Base-by-base conservation (phyloP, 2,888 invertebrate species). In the Sussaba pulchella region DNA sequence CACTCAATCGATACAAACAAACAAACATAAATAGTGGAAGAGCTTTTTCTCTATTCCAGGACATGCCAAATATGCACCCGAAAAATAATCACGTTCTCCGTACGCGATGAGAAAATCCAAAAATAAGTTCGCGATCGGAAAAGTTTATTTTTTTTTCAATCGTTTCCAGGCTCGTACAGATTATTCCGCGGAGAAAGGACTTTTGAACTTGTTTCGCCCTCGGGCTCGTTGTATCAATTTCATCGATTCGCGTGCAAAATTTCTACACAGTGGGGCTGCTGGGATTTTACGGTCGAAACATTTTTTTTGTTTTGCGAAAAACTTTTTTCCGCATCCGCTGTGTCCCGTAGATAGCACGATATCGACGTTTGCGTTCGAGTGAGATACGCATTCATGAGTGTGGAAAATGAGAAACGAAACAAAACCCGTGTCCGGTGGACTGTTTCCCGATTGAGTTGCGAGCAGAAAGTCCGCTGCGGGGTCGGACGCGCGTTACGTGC, bases 401-500 rank as follows among this genome's bases (percentile, higher is more conserved):
- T 52, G 63, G 41, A 69, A 76, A 81, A 76, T 76, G 72, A 81
- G 71, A 39, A 63, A 72, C 57, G 72, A 72, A 76, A 72, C 80
- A 76, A 81, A 76, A 66, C 69, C 76, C 72, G 63, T 61, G 41
- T 71, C 72, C 52, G 54, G 52, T 72, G 24, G 76, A 54, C 63
- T 43, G 43, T 76, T 67, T 76, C 26, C 50, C 72, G 67, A 76
- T 81, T 64, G 69, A 81, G 80, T n/a, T 45, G 41, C 76, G 57
- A 76, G 31, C 43, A 47, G 69, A 64, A 63, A 64, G 73, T 67
- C 63, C 14, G 39, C 54, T 73, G 73, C 69, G 67, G 69, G 73
- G 73, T 54, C 4, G 69, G 69, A 64, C 72, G 57, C 47, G 24
- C 69, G 72, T 81, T 76, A 57, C 67, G 31, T 43, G 14, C 52